Conservation (phyloP, 2,113 vertebrate genomes). For the Otocyon megalotis region DNA sequence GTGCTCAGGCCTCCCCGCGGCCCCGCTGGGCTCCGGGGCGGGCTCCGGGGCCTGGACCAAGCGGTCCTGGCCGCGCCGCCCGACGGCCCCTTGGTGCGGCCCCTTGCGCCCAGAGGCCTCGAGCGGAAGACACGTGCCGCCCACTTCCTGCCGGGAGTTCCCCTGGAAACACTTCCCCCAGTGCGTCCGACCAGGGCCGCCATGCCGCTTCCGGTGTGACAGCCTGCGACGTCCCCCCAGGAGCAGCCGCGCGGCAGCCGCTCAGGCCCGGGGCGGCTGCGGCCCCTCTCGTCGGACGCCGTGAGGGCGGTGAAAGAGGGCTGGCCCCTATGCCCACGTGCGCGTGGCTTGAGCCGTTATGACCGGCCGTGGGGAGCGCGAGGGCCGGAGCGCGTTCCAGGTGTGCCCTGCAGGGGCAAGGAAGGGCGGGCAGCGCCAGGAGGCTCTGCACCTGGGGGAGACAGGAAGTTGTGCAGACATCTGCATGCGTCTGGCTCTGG, state of each 20-base stretch:
- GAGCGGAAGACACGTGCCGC: neutral
- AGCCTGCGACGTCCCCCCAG: neutral
- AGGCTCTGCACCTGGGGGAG: slow-evolving; percentile 21
- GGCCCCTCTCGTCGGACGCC: neutral
- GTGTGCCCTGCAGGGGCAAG: neutral
- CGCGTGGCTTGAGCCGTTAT: neutral
- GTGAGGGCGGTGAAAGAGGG: rapidly evolving
- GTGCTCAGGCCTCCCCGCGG: neutral
- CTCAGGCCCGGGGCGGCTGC: neutral
- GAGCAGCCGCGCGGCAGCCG: neutral
- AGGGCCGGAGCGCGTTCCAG: neutral
- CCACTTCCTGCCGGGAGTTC: slow-evolving; percentile 43
- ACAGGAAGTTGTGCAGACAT: slow-evolving; percentile 41
- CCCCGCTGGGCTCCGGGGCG: rapidly evolving
- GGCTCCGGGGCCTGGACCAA: neutral
- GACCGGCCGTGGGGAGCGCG: neutral
- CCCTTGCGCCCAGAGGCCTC: neutral
- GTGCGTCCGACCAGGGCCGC: neutral
- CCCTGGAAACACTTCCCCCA: neutral
- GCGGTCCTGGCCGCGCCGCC: too few species aligned
- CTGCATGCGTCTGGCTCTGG: slow-evolving; percentile 9
- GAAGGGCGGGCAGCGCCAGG: neutral
- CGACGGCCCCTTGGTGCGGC: too few species aligned
- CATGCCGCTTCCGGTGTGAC: slow-evolving; percentile 61
- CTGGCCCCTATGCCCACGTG: neutral